These are phyloP conservation scores for Chelonoidis abingdonii DNA, from an alignment of 2,113 vertebrate species.

Conservation along the genomic window DNA sequence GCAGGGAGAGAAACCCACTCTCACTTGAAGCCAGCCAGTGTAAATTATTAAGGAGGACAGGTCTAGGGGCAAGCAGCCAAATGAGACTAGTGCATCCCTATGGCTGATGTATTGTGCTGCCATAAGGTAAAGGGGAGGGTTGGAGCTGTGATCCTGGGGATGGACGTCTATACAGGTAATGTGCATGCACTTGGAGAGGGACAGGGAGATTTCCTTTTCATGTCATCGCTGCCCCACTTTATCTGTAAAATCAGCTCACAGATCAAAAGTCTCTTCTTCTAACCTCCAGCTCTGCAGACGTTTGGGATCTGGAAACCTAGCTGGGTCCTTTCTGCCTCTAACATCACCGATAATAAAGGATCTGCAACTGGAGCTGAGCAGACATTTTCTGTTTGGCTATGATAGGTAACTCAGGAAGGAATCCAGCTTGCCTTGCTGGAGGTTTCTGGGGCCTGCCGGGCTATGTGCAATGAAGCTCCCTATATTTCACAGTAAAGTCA, in stretches of 20 bases:
- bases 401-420: background rate
- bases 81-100: background rate
- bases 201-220: background rate
- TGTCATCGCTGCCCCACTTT: constrained; percentile 13
- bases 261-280: background rate
- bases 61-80: background rate
- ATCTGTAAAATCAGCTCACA: constrained; percentile 9
- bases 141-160: background rate
- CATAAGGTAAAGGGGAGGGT: background rate
- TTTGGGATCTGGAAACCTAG: background rate
- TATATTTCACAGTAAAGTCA: background rate
- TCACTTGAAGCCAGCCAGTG: background rate
- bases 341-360: too few relatives aligned
- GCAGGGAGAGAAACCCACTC: background rate
- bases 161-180: background rate
- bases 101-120: background rate
- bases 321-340: background rate
- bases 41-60: background rate
- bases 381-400: background rate
- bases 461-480: background rate
- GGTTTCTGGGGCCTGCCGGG: background rate
- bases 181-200: background rate
- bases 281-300: background rate
- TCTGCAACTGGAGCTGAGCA: background rate
- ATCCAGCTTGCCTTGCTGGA: background rate